These are phyloP conservation scores for Apamea monoglypha DNA, from an alignment of 2,888 invertebrate species.

Conservation along the genomic window DNA sequence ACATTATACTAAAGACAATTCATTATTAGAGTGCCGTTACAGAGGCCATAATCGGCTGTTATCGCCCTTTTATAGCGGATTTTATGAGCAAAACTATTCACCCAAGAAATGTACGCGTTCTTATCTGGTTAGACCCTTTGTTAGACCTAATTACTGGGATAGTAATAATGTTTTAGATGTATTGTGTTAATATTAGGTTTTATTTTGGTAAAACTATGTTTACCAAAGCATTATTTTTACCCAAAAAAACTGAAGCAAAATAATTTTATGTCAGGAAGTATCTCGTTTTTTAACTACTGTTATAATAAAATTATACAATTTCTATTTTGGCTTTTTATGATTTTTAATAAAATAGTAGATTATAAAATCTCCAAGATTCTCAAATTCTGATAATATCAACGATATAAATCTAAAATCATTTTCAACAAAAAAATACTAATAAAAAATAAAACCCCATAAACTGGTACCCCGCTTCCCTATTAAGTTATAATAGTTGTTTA, in stretches of 20 bases:
- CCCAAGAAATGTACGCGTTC: slow-evolving; percentile 85
- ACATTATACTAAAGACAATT: slow-evolving; percentile 90
- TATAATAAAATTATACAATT: background rate
- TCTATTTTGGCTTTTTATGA: background rate
- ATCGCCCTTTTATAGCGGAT: slow-evolving; percentile 90
- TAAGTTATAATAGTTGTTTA: slow-evolving; percentile 90
- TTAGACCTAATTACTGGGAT: slow-evolving; percentile 79
- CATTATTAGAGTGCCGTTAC: slow-evolving; percentile 89
- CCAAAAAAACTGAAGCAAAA: background rate
- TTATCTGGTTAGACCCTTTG: slow-evolving; percentile 82
- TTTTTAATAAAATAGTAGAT: background rate
- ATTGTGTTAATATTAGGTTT: slow-evolving; percentile 17
- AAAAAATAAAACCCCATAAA: slow-evolving; percentile 66
- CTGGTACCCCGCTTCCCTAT: slow-evolving; percentile 79
- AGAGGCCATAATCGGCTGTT: slow-evolving; percentile 88
- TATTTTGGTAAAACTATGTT: background rate
- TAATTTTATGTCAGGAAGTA: background rate
- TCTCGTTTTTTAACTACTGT: background rate
- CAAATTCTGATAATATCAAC: background rate
- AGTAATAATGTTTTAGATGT: slow-evolving; percentile 33
- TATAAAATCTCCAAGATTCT: background rate
- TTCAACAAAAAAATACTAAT: slow-evolving; percentile 58
- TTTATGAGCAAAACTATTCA: slow-evolving; percentile 90
- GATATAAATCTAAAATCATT: slow-evolving; percentile 48
- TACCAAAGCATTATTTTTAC: background rate